Base-by-base conservation (phyloP, 1,140 invertebrate species). In the Lordiphosa collinella region DNA sequence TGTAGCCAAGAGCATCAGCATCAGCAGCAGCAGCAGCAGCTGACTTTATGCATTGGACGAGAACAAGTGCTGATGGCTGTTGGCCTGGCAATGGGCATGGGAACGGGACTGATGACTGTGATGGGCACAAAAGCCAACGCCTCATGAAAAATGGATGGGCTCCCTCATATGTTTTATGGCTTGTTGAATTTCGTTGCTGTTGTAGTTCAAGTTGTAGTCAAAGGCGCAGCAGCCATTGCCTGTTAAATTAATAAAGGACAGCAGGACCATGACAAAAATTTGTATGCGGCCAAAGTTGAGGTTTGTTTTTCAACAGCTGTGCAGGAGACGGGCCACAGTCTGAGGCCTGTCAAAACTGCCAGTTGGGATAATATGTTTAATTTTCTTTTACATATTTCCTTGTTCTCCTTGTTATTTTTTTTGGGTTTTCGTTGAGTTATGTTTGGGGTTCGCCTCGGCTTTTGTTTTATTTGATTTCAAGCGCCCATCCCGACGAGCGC, bases 81-180 rank as follows among this genome's bases (percentile, higher is more conserved):
- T 31, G 52, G 48, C 37, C 40, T 32, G 48, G 57, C 13, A 49
- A 37, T 64, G 16, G 16, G 16, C 25, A 29, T 44, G 40, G 46
- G 49, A 3, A 4, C 46, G 53, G 16, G 41, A 55, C 67, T 54
- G 64, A 68, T 71, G 85, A 87, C 65, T 82, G 66, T 60, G 76
- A 80, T 72, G 78, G 78, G 76, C 76, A 88, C 86, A 88, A 88
- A 88, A 86, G 86, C 80, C 78, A 88, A 76, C 76, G 80, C 60
- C 86, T 88, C 64, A 88, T 88, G 86, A 86, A 88, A 88, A 84
- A 88, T 88, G 82, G 80, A 88, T 88, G 63, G 60, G 40, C 56
- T 71, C 60, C 40, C 78, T 86, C 86, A 86, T 87, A 86, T 88
- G 86, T 88, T 88, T 79, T 88, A 84, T 79, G 76, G 73, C 70